Percentiles rank a stretch among this genome's conserved stretches.
phyloP scores from a whole-genome alignment of 2,797 vertebrate genomes.

The Ceryle rudis region DNA sequence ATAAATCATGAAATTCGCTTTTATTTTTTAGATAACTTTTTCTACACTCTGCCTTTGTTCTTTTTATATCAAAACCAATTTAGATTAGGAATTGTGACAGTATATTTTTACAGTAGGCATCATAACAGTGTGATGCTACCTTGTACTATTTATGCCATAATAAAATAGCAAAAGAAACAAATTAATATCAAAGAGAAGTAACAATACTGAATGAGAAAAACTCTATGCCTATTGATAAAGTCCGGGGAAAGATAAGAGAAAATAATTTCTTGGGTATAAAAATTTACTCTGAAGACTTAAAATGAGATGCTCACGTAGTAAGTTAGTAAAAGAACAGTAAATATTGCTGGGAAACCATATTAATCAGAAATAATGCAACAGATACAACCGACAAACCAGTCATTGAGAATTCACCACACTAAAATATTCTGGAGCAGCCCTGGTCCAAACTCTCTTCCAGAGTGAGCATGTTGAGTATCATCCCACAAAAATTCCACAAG shows the following conservation, averaged over 20 bases:
- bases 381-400: not conserved
- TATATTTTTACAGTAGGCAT: not conserved
- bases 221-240: not conserved
- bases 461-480: not conserved
- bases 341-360: not conserved
- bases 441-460: not conserved
- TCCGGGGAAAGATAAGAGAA: constrained; percentile 2
- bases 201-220: not conserved
- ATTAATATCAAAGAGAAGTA: not conserved
- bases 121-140: not conserved
- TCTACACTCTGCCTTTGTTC: not conserved
- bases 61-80: not conserved
- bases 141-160: not conserved
- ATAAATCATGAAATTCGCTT: not conserved
- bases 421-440: not conserved
- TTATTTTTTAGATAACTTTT: not conserved
- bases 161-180: not conserved
- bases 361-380: not conserved
- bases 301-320: not conserved
- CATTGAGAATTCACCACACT: not conserved
- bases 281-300: not conserved
- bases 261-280: not conserved
- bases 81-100: not conserved
- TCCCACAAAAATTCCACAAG: not conserved
- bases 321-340: not conserved